phyloP scores from a whole-genome alignment of 2,113 vertebrate species.

The Apeltes quadracus region DNA sequence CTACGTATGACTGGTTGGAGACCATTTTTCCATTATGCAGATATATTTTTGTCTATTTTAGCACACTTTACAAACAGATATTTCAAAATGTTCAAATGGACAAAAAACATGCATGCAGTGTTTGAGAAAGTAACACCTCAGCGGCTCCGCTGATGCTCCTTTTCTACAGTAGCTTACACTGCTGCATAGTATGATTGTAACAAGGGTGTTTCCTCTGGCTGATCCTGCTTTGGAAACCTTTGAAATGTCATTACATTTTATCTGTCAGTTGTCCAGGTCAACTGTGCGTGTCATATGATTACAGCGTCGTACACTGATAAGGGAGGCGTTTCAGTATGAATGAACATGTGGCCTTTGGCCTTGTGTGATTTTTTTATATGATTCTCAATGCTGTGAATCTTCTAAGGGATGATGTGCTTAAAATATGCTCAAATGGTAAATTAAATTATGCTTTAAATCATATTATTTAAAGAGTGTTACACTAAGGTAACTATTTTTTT shows the following conservation, averaged over 20 bases:
- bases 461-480: background rate
- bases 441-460: background rate
- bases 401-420: slow-evolving; percentile 6
- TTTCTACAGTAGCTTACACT: slow-evolving; percentile 2
- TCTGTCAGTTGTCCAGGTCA: slow-evolving; percentile 65
- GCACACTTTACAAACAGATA: background rate
- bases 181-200: slow-evolving; percentile 20
- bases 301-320: slow-evolving; percentile 64
- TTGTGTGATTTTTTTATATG: slow-evolving; percentile 33
- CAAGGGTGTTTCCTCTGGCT: slow-evolving; percentile 53
- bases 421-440: background rate
- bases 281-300: slow-evolving; percentile 64
- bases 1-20: slow-evolving; percentile 24
- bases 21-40: slow-evolving; percentile 15
- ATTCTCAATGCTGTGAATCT: background rate
- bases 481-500: background rate
- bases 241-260: slow-evolving; percentile 78
- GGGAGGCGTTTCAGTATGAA: slow-evolving; percentile 47
- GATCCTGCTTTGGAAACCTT: slow-evolving; percentile 64
- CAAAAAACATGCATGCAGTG: background rate
- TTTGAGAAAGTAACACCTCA: background rate
- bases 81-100: background rate
- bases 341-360: slow-evolving; percentile 58
- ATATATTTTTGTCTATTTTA: slow-evolving; percentile 19
- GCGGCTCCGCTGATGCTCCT: background rate